Conservation (phyloP, 2,797 vertebrate species). For the Coreius guichenoti region DNA sequence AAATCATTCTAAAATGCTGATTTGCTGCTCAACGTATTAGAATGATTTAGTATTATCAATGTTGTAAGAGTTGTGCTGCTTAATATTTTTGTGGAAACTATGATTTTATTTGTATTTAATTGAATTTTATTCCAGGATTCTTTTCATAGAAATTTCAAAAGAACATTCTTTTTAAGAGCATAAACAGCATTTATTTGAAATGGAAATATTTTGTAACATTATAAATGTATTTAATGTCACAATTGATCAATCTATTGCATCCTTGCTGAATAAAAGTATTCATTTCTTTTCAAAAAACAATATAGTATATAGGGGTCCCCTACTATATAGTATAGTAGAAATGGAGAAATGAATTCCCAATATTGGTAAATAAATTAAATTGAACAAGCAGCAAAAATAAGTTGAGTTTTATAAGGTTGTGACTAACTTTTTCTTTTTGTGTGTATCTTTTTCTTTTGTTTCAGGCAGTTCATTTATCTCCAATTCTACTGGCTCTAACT, state of each 20-base stretch:
- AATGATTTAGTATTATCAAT: neutral
- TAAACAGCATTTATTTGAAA: neutral
- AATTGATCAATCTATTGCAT: neutral
- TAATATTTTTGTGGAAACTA: neutral
- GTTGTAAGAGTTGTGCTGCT: neutral
- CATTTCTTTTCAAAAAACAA: neutral
- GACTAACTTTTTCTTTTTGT: neutral
- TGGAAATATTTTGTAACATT: neutral
- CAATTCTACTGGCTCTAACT: constrained; percentile 46
- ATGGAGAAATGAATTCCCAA: neutral
- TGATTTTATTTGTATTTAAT: too few relatives aligned
- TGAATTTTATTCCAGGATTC: neutral
- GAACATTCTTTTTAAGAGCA: neutral
- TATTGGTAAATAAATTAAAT: neutral
- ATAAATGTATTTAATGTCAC: neutral
- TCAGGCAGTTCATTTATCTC: constrained; percentile 38
- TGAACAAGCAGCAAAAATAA: neutral
- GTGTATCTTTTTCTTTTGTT: constrained; percentile 5
- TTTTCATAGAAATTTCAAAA: neutral
- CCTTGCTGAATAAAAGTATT: neutral
- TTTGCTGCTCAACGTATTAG: too few relatives aligned
- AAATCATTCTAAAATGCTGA: neutral
- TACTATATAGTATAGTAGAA: neutral
- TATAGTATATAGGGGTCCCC: too few relatives aligned
- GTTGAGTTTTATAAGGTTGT: neutral